Percentiles rank a stretch among this genome's conserved stretches.
Evolutionary conservation across 23 tunicate species (phyloP).

Genomic region (Trididemnum nubilum): DNA sequence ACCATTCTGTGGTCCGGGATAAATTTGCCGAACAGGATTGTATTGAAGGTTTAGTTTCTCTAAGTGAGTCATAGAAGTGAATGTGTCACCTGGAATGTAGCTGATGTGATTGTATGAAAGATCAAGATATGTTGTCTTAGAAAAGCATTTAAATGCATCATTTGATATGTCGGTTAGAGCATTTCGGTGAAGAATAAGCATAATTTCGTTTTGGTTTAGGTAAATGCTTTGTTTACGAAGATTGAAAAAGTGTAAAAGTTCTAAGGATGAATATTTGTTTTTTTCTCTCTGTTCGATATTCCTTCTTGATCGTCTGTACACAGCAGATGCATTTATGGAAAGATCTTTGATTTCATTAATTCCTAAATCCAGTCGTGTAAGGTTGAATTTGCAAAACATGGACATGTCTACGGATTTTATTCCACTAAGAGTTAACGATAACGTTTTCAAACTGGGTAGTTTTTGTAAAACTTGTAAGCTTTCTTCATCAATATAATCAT

Average conservation of each 20-base stretch:
- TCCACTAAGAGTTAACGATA: neutral
- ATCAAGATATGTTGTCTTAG: neutral
- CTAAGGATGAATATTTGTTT: neutral
- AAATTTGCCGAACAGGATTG: slow-evolving; percentile 3
- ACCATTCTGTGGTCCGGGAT: neutral
- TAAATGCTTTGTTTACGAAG: too few relatives aligned
- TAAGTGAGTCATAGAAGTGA: neutral
- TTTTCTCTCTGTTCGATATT: neutral
- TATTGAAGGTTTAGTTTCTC: neutral
- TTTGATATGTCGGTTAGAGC: neutral
- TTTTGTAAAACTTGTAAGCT: neutral
- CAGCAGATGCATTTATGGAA: neutral
- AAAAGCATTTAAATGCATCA: neutral
- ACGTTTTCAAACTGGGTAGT: neutral
- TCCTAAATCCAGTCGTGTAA: neutral
- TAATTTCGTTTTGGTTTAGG: too few relatives aligned
- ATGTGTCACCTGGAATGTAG: neutral
- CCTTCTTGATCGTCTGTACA: neutral
- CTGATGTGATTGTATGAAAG: neutral
- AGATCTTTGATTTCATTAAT: neutral
- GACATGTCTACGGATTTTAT: neutral
- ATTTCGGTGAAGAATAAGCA: neutral
- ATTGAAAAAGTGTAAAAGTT: neutral
- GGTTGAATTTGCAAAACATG: neutral
- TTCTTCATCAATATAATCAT: neutral